A percentile compares a stretch with the other conserved stretches of the same genome.
phyloP scores from a whole-genome alignment of 2,113 vertebrate species.

The Thryonomys swinderianus region DNA sequence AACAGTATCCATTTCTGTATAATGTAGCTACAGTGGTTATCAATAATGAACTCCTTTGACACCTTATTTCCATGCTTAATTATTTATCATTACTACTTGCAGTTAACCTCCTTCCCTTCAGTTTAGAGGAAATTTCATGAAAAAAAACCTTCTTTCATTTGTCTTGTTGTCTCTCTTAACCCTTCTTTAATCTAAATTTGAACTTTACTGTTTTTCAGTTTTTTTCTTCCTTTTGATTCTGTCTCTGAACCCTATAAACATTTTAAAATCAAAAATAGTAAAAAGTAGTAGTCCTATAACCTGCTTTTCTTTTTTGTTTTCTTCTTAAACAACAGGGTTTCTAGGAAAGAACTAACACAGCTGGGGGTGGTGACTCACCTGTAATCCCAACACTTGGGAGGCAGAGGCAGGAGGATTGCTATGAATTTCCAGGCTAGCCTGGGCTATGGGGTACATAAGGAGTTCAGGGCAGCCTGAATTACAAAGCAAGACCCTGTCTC shows the following conservation, averaged over 20 bases:
- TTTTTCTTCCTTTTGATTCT: conserved; percentile 22
- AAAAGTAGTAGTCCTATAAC: neutral
- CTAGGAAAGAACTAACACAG: neutral
- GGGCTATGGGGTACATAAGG: too few species aligned
- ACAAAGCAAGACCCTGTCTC: too few species aligned
- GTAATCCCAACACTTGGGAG: too few species aligned
- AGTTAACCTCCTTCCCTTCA: neutral
- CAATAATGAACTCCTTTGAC: neutral
- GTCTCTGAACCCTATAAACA: neutral
- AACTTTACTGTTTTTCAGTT: neutral
- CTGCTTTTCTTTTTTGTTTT: neutral
- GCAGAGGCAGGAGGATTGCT: too few species aligned
- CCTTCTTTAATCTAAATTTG: neutral
- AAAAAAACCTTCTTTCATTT: neutral
- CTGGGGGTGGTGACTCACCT: too few species aligned
- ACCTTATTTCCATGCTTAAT: conserved; percentile 15
- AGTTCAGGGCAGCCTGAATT: too few species aligned
- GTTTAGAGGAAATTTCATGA: neutral
- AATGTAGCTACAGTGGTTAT: neutral
- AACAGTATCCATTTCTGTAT: neutral
- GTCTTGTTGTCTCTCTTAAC: neutral
- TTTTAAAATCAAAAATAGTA: neutral
- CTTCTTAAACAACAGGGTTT: neutral
- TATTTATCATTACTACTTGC: neutral
- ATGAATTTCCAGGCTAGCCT: too few species aligned